Evolutionary conservation across 92 coral and sea anemone species (phyloP).

Genomic region (Epizoanthus stellaris): DNA sequence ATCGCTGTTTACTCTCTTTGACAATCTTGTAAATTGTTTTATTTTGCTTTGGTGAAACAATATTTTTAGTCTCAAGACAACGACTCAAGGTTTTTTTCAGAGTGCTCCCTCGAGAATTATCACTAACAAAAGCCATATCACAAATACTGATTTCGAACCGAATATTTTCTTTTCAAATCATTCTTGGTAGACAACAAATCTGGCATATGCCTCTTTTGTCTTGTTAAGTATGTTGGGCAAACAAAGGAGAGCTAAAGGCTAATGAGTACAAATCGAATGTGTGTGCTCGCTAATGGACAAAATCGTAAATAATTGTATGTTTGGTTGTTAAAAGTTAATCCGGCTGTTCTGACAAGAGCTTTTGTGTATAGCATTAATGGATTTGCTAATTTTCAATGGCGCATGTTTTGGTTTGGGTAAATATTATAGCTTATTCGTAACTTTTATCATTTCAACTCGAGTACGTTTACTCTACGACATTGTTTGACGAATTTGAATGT

Average conservation of each 20-base stretch:
- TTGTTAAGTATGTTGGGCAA: neutral
- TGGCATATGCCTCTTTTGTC: neutral
- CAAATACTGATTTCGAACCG: neutral
- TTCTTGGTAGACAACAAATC: neutral
- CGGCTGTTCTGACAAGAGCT: conserved; percentile 8
- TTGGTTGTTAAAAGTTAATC: conserved; percentile 32
- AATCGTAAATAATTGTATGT: conserved; percentile 33
- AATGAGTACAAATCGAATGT: conserved; percentile 10
- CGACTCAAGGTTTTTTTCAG: too few species aligned
- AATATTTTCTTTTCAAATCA: conserved; percentile 8
- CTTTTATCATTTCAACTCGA: neutral
- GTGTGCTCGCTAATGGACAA: conserved; percentile 26
- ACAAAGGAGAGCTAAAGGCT: neutral
- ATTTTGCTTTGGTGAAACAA: too few species aligned
- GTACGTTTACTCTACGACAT: too few species aligned
- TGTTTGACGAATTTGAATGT: neutral
- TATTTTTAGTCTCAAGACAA: too few species aligned
- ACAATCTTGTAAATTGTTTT: too few species aligned
- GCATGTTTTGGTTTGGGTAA: conserved; percentile 20
- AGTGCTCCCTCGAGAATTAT: conserved; percentile 4
- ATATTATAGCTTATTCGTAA: conserved; percentile 5
- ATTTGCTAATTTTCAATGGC: conserved; percentile 11
- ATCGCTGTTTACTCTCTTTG: too few species aligned
- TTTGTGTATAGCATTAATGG: conserved; percentile 26
- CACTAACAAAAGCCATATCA: conserved; percentile 1